Conservation (phyloP, 1,140 invertebrate species). For the honey bee (Apis mellifera) region Amel_HAv3.1 CM009933.2:12031501-12032000, state of each 20-base stretch:
- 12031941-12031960: slow-evolving; percentile 44
- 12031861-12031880: slow-evolving; percentile 50
- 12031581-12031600: slow-evolving; percentile 74
- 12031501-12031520: slow-evolving; percentile 32
- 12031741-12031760: slow-evolving; percentile 14
- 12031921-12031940: neutral
- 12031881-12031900: slow-evolving; percentile 9
- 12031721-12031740: slow-evolving; percentile 29
- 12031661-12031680: neutral
- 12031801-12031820: slow-evolving; percentile 14
- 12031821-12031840: slow-evolving; percentile 42
- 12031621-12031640: slow-evolving; percentile 59
- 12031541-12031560: slow-evolving; percentile 80
- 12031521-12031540: slow-evolving; percentile 73
- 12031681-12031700: slow-evolving; percentile 1
- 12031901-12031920: slow-evolving; percentile 31
- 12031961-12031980: slow-evolving; percentile 38
- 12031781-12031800: neutral
- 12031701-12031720: too few species aligned
- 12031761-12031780: slow-evolving; percentile 26
- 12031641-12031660: slow-evolving; percentile 48
- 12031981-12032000: slow-evolving; percentile 53
- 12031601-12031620: slow-evolving; percentile 72
- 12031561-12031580: slow-evolving; percentile 71
- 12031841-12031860: slow-evolving; percentile 48